Conservation (phyloP, 2,113 vertebrate genomes). For the Cololabis saira region DNA sequence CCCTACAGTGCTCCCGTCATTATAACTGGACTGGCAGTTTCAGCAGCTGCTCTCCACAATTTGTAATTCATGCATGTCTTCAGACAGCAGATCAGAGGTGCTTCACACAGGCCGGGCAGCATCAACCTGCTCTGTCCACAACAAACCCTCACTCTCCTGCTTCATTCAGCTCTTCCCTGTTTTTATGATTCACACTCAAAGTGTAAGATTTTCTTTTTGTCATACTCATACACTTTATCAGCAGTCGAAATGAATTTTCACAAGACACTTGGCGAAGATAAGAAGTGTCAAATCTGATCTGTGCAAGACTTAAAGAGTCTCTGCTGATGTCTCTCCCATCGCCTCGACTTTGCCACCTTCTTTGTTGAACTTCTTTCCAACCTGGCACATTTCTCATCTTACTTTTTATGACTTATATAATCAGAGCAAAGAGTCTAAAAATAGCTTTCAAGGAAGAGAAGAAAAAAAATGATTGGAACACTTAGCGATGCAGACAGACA, state of each 20-base stretch:
- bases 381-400: slow-evolving; percentile 64
- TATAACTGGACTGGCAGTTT: slow-evolving; percentile 56
- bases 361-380: slow-evolving; percentile 37
- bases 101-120: slow-evolving; percentile 12
- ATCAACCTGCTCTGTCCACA: slow-evolving; percentile 28
- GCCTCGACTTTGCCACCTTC: slow-evolving; percentile 16
- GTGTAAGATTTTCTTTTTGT: slow-evolving; percentile 17
- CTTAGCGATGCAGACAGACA: slow-evolving; percentile 61
- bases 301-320: neutral
- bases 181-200: slow-evolving; percentile 21
- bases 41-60: slow-evolving; percentile 59
- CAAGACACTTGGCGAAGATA: slow-evolving; percentile 18
- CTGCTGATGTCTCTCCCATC: slow-evolving; percentile 7
- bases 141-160: slow-evolving; percentile 7
- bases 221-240: slow-evolving; percentile 32
- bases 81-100: slow-evolving; percentile 29
- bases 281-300: slow-evolving; percentile 32
- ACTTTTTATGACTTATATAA: slow-evolving; percentile 77
- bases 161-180: neutral
- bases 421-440: slow-evolving; percentile 69
- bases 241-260: slow-evolving; percentile 8
- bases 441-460: slow-evolving; percentile 61
- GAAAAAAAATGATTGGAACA: slow-evolving; percentile 54
- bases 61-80: slow-evolving; percentile 48
- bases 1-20: slow-evolving; percentile 24